Conservation (phyloP, 1,140 invertebrate species). For the Mamestra configurata region DNA sequence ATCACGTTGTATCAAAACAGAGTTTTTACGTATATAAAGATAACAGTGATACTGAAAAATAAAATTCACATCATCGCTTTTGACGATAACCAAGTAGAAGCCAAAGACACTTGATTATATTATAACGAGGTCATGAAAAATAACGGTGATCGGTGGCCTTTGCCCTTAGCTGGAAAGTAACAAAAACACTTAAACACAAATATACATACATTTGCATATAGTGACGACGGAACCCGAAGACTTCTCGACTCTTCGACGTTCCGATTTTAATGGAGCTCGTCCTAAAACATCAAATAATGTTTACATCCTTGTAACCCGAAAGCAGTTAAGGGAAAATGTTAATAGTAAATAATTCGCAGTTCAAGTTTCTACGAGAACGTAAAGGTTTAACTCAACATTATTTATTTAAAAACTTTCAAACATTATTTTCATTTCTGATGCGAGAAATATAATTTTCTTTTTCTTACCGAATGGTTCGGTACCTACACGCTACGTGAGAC, state of each 20-base stretch:
- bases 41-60: background rate
- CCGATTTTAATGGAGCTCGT: conserved; percentile 58
- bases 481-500: background rate
- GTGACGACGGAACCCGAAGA: conserved; percentile 3
- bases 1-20: background rate
- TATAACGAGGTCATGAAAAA: conserved; percentile 22
- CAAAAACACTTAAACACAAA: conserved; percentile 10
- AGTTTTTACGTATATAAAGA: background rate
- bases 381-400: background rate
- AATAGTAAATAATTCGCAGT: conserved; percentile 47
- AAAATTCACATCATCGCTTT: conserved; percentile 23
- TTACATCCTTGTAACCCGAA: conserved; percentile 48
- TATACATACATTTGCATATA: conserved; percentile 7
- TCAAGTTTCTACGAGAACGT: background rate
- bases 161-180: background rate
- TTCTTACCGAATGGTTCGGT: background rate
- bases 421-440: background rate
- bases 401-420: conserved; percentile 6
- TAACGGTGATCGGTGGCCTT: background rate
- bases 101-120: conserved; percentile 2
- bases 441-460: background rate
- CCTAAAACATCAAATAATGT: conserved; percentile 61
- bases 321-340: conserved; percentile 9
- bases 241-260: conserved; percentile 53
- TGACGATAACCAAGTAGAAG: background rate